Evolutionary conservation across 2,797 vertebrate genomes (phyloP).

Genomic region (Pogoniulus pusillus): DNA sequence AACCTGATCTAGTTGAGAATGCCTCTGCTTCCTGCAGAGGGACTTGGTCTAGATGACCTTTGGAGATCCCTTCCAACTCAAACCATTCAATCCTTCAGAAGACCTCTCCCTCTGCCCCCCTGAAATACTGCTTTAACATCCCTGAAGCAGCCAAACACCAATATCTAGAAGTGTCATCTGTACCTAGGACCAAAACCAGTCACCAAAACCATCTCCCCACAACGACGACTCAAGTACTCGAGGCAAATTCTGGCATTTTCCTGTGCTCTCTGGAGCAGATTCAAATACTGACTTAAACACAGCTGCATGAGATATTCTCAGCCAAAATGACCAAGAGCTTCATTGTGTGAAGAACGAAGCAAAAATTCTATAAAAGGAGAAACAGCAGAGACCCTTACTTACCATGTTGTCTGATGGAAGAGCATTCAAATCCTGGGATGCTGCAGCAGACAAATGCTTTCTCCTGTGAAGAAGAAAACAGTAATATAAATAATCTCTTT

Average conservation of each 20-base stretch:
- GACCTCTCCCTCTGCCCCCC: neutral
- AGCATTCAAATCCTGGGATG: neutral
- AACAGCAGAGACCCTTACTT: neutral
- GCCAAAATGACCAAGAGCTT: neutral
- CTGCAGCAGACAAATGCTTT: neutral
- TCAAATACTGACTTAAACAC: neutral
- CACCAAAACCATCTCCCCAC: accelerated
- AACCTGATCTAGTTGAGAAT: too few relatives aligned
- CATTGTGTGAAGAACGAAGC: neutral
- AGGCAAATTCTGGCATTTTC: neutral
- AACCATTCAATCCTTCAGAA: neutral
- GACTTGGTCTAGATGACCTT: too few relatives aligned
- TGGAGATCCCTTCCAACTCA: too few relatives aligned
- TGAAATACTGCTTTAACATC: neutral
- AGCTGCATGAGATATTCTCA: neutral
- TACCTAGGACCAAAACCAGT: neutral
- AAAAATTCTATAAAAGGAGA: neutral
- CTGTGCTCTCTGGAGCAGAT: neutral
- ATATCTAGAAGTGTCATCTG: neutral
- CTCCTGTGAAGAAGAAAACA: neutral
- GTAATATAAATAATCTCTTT: neutral
- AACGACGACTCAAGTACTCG: neutral
- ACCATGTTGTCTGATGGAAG: neutral
- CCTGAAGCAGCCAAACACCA: neutral
- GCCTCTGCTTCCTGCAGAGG: too few relatives aligned